A percentile compares a stretch with the other conserved stretches of the same genome.
These are phyloP conservation scores for Brachionichthys hirsutus DNA, from an alignment of 2,113 vertebrate genomes.

Conservation along the genomic window DNA sequence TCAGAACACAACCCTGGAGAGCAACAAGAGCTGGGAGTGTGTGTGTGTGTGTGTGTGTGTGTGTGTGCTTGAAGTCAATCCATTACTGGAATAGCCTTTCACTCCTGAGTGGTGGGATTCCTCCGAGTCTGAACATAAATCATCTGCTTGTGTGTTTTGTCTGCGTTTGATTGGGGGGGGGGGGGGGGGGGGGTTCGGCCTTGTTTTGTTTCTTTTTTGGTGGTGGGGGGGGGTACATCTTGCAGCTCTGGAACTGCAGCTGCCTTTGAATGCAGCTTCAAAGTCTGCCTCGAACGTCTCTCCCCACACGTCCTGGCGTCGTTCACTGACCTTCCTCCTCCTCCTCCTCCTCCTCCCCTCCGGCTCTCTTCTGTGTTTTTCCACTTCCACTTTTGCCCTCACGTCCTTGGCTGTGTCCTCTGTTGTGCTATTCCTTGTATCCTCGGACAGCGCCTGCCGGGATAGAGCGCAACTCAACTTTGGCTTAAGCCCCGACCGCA, in stretches of 20 bases:
- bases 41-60: constrained; percentile 12
- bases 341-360: constrained; percentile 28
- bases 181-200: too few relatives aligned
- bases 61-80: constrained; percentile 46
- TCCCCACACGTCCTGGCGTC: constrained; percentile 62
- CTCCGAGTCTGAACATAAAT: constrained; percentile 24
- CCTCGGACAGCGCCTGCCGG: constrained; percentile 37
- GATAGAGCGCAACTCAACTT: constrained; percentile 49
- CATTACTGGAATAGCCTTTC: constrained; percentile 62
- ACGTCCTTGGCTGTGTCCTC: constrained; percentile 53
- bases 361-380: constrained; percentile 43
- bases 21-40: constrained; percentile 35
- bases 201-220: constrained; percentile 43
- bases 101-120: constrained; percentile 39
- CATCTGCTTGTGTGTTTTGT: constrained; percentile 33
- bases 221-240: constrained; percentile 57
- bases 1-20: constrained; percentile 55
- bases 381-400: constrained; percentile 42
- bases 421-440: constrained; percentile 19
- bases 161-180: constrained; percentile 47
- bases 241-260: constrained; percentile 67
- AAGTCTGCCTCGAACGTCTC: constrained; percentile 66
- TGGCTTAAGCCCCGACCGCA: constrained; percentile 48
- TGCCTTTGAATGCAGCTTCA: constrained; percentile 79
- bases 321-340: constrained; percentile 16